Base-by-base conservation (phyloP, 2,113 vertebrate genomes). In the Lonchura striata region DNA sequence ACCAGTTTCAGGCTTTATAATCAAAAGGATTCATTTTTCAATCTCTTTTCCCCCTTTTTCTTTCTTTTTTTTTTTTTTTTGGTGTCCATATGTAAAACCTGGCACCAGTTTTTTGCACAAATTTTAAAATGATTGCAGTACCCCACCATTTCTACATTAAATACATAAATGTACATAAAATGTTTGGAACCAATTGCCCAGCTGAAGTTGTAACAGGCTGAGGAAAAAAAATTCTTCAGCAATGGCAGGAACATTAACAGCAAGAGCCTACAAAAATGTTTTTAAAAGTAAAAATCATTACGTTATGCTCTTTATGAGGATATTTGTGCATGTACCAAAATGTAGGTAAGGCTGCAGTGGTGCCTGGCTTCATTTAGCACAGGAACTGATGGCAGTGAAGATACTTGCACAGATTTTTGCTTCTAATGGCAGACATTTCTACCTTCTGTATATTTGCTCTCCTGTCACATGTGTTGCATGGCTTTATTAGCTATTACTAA, bases 11-110 rank as follows among this genome's bases (percentile, higher is more conserved):
- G 24, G 31, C 2, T 80, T 74, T 47, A 13, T 46, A 74, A 80
- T 21, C 3, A 44, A 52, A 83, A 80, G 1, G 1, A 6, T 25
- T 70, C 3, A 4, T 5, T 60, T 65, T 37, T 77, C 6, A 4
- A 18, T 9, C 4, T 13, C 4, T 27, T 11, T 25, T 2, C 2
- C 8, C 13, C 5, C 3, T 41, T 41, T 7, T 8, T 28, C 27
- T 5, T 15, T 4, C 24, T 41, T 18, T 50, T 17, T 50, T 50
- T 49, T 14, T 49, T 25, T 15, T 25, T 25, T 11, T 35, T 8
- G 9, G 23, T 30, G 52, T 30, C 27, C 11, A 11, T 14, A 15
- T 71, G 14, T 30, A 61, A 80, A 70, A 25, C 0, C 4, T 23
- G 10, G 3, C 2, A 3, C 21, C 8, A 22, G 1, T 53, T 68